Percentiles rank a stretch among this genome's conserved stretches.
phyloP scores from a whole-genome alignment of 1,140 invertebrate genomes.

The Asobara japonica region DNA sequence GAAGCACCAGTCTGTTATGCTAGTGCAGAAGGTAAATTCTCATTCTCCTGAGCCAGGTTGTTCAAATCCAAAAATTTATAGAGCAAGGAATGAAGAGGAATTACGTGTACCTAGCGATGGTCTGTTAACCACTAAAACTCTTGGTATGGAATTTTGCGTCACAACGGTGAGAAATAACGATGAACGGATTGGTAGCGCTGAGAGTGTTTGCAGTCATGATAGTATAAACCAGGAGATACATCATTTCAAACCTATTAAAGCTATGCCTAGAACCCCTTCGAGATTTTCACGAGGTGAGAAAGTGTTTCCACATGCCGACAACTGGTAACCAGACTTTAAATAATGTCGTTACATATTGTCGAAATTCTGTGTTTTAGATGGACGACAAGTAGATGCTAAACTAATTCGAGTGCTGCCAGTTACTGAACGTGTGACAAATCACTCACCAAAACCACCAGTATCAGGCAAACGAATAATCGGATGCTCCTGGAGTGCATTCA shows the following conservation, averaged over 20 bases:
- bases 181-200: conserved; percentile 58
- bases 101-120: conserved; percentile 68
- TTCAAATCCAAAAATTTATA: conserved; percentile 58
- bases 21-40: conserved; percentile 38
- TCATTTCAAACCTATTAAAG: conserved; percentile 70
- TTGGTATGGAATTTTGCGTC: conserved; percentile 59
- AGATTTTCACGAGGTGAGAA: conserved; percentile 56
- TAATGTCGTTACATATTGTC: conserved; percentile 10
- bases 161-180: conserved; percentile 49
- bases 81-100: conserved; percentile 66
- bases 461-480: conserved; percentile 56
- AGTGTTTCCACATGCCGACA: too few species aligned
- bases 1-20: conserved; percentile 46
- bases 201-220: conserved; percentile 67
- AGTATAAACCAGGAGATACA: conserved; percentile 71
- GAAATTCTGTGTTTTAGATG: conserved; percentile 48
- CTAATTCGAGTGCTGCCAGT: conserved; percentile 59
- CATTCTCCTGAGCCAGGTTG: conserved; percentile 49
- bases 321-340: neutral
- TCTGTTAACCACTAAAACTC: conserved; percentile 61
- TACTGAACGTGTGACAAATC: conserved; percentile 50
- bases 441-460: conserved; percentile 53
- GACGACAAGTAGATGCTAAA: conserved; percentile 61
- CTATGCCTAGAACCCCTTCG: conserved; percentile 64
- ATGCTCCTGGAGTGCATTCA: conserved; percentile 64